Evolutionary conservation across 2,888 invertebrate species (phyloP).

Genomic region (Conomelus anceps): DNA sequence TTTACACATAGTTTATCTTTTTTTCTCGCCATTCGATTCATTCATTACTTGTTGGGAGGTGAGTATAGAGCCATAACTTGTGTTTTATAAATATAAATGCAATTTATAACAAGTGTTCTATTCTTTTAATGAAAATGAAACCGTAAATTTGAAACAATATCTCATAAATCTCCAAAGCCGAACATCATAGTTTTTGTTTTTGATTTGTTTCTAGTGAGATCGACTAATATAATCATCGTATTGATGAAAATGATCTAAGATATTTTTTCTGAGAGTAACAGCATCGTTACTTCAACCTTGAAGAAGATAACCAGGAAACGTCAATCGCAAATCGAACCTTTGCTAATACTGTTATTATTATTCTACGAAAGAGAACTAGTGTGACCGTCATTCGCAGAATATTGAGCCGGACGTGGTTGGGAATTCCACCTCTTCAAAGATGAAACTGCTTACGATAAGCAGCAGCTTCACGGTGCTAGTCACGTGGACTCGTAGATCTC

Average conservation of each 20-base stretch:
- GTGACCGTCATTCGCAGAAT: background rate
- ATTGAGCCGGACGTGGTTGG: background rate
- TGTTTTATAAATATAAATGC: no score
- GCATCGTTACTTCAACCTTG: background rate
- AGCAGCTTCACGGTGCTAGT: background rate
- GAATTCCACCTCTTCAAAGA: background rate
- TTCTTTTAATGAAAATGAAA: background rate
- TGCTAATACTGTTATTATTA: background rate
- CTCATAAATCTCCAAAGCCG: background rate
- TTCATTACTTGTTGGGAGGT: no score
- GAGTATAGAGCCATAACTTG: no score
- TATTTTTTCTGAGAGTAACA: background rate
- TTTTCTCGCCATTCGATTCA: background rate
- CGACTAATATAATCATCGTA: no score
- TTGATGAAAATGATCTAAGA: background rate
- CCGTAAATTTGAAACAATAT: background rate
- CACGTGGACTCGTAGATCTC: background rate
- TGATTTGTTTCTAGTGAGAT: background rate
- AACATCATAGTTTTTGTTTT: background rate
- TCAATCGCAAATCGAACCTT: background rate
- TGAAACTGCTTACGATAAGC: background rate
- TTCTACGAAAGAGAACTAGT: background rate
- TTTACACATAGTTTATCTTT: no score
- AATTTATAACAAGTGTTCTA: no score
- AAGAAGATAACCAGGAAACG: background rate